Evolutionary conservation across 2,113 vertebrate genomes (phyloP).

Genomic region (Podilymbus podiceps): DNA sequence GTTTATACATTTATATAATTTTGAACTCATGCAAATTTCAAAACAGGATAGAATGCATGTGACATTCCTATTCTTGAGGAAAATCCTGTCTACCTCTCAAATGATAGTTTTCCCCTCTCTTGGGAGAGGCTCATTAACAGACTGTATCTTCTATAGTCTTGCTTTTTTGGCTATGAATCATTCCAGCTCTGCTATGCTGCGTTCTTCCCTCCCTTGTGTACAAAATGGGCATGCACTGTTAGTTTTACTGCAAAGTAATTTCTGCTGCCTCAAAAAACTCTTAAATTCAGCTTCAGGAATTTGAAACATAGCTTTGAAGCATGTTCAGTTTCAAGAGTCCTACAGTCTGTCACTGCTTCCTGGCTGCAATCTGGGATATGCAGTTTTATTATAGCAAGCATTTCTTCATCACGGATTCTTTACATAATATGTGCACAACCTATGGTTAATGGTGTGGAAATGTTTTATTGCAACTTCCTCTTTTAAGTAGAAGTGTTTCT

Average conservation of each 20-base stretch:
- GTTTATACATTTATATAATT: neutral
- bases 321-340: neutral
- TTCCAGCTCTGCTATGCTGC: neutral
- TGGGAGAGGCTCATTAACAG: neutral
- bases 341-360: neutral
- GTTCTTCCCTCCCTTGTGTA: neutral
- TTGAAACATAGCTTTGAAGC: slow-evolving; percentile 24
- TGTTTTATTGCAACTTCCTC: slow-evolving; percentile 24
- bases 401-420: slow-evolving; percentile 20
- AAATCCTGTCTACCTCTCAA: neutral
- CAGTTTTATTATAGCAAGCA: neutral
- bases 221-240: neutral
- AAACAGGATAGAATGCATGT: neutral
- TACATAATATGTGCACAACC: slow-evolving; percentile 33
- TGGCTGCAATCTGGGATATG: neutral
- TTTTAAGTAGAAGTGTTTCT: slow-evolving; percentile 42
- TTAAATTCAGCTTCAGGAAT: slow-evolving; percentile 29
- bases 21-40: neutral
- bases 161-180: neutral
- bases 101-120: neutral
- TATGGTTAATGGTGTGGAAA: slow-evolving; percentile 38
- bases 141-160: neutral
- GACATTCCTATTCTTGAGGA: neutral
- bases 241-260: slow-evolving; percentile 47
- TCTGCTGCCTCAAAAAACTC: neutral